Evolutionary conservation across 1,140 invertebrate species (phyloP).

Genomic region (Habropoda laboriosa): DNA sequence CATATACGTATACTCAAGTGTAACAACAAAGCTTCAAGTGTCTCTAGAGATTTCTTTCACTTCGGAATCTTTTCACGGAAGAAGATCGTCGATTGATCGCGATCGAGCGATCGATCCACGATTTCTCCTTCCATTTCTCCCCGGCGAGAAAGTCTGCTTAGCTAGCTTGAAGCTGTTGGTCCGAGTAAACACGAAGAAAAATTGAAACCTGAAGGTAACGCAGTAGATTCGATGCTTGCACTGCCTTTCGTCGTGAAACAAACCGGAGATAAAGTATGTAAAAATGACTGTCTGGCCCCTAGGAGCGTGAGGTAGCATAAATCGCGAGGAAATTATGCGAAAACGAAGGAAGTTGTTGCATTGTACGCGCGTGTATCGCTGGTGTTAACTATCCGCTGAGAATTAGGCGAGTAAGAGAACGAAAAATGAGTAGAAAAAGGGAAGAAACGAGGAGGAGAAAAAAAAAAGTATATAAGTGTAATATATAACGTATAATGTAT

Average conservation of each 20-base stretch:
- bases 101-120: too few species aligned
- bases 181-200: too few species aligned
- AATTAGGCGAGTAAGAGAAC: neutral
- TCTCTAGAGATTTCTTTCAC: too few species aligned
- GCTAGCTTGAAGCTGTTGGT: neutral
- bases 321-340: slow-evolving; percentile 14
- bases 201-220: slow-evolving; percentile 35
- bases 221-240: slow-evolving; percentile 69
- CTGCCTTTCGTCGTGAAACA: slow-evolving; percentile 69
- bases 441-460: neutral
- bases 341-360: slow-evolving; percentile 33
- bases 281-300: slow-evolving; percentile 62
- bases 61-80: too few species aligned
- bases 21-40: too few species aligned
- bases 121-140: too few species aligned
- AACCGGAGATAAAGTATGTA: too few species aligned
- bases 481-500: neutral
- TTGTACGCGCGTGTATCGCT: slow-evolving; percentile 46
- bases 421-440: neutral
- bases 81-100: too few species aligned
- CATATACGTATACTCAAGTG: too few species aligned
- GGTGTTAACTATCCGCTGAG: slow-evolving; percentile 45
- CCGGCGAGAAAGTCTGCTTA: too few species aligned
- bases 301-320: slow-evolving; percentile 36
- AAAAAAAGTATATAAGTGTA: slow-evolving; percentile 1